A percentile compares a stretch with the other conserved stretches of the same genome.
phyloP scores from a whole-genome alignment of 1,140 invertebrate genomes.

The Halesus radiatus region DNA sequence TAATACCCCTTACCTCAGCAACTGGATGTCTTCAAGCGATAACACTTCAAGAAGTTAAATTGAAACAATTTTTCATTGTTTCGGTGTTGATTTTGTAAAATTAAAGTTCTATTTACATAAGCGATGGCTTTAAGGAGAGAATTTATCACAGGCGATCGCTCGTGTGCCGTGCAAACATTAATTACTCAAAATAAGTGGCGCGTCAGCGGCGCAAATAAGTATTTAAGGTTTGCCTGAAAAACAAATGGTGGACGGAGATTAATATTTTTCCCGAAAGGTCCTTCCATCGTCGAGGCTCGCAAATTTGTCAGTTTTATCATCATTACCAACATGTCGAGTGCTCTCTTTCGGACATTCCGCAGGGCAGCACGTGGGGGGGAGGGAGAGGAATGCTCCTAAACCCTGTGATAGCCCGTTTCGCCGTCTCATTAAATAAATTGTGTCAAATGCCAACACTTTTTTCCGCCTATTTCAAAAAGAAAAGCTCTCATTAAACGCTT shows the following conservation, averaged over 20 bases:
- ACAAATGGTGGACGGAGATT: constrained; percentile 53
- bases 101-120: constrained; percentile 37
- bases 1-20: constrained; percentile 10
- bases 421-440: constrained; percentile 56
- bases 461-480: constrained; percentile 19
- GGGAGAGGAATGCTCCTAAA: constrained; percentile 32
- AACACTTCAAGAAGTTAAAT: constrained; percentile 28
- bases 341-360: constrained; percentile 23
- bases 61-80: constrained; percentile 33
- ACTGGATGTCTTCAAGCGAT: constrained; percentile 17
- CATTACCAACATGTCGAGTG: constrained; percentile 43
- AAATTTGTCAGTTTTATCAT: constrained; percentile 58
- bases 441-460: constrained; percentile 52
- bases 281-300: constrained; percentile 36
- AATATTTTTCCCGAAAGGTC: constrained; percentile 54
- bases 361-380: background rate
- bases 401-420: constrained; percentile 30
- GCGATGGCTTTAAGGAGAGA: constrained; percentile 36
- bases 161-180: constrained; percentile 52
- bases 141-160: constrained; percentile 45
- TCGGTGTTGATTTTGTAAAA: constrained; percentile 33
- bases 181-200: constrained; percentile 58
- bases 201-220: constrained; percentile 57
- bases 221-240: constrained; percentile 55
- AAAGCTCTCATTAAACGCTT: constrained; percentile 9